phyloP scores from a whole-genome alignment of 1,140 invertebrate species.

The Diorhabda sublineata region DNA sequence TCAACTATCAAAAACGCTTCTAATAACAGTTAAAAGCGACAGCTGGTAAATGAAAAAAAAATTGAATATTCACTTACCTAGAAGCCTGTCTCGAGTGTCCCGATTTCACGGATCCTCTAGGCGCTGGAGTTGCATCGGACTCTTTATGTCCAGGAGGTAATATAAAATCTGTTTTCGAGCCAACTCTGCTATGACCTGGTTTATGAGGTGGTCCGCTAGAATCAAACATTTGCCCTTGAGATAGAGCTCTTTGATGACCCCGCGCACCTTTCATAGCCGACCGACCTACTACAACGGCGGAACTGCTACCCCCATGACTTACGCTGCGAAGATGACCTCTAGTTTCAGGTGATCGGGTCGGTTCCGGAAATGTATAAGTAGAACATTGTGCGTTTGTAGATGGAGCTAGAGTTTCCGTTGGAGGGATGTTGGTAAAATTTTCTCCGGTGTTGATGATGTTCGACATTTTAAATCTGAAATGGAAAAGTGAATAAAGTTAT shows the following conservation, averaged over 20 bases:
- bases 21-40: too few relatives aligned
- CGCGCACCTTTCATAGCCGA: conserved; percentile 65
- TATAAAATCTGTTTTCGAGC: conserved; percentile 83
- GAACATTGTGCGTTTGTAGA: conserved; percentile 31
- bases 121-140: conserved; percentile 48
- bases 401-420: neutral
- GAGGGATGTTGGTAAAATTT: conserved; percentile 17
- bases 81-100: conserved; percentile 61
- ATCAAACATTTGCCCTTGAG: conserved; percentile 72
- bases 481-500: neutral
- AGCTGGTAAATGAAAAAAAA: too few relatives aligned
- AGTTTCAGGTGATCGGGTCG: conserved; percentile 29
- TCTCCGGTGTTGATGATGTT: conserved; percentile 31
- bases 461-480: conserved; percentile 29
- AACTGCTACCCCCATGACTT: conserved; percentile 67
- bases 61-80: conserved; percentile 39
- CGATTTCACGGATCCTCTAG: conserved; percentile 51
- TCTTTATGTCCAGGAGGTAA: conserved; percentile 73
- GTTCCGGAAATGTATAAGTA: conserved; percentile 45
- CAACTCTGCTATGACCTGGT: conserved; percentile 70
- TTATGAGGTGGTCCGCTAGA: conserved; percentile 41
- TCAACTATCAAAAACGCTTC: too few relatives aligned
- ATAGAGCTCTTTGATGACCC: conserved; percentile 79
- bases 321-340: conserved; percentile 69
- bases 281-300: conserved; percentile 46